phyloP scores from a whole-genome alignment of 92 coral and sea anemone genomes.

The Parazoanthus darwini region DNA sequence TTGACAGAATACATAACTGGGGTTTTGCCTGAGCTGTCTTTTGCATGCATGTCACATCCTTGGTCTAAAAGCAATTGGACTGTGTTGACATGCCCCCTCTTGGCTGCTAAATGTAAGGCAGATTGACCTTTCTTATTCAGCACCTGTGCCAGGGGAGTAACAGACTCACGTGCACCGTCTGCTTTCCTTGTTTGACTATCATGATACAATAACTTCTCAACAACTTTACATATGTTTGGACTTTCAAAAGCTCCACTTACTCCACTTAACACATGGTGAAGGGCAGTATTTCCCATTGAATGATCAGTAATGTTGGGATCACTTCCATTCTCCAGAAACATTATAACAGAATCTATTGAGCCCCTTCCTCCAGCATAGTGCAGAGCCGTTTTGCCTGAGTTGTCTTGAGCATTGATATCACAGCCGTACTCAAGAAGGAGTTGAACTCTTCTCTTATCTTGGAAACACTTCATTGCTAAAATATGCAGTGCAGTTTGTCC shows the following conservation, averaged over 20 bases:
- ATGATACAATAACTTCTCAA: not conserved
- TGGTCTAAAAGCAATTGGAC: conserved; percentile 2
- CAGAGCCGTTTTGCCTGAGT: not conserved
- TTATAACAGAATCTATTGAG: not conserved
- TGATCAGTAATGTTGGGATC: not conserved
- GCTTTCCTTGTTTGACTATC: not conserved
- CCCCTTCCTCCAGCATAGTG: conserved; percentile 5
- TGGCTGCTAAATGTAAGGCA: conserved; percentile 28
- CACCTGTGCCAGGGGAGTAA: not conserved
- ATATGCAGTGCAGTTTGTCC: conserved; percentile 9
- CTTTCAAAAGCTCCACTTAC: not conserved
- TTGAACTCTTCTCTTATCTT: not conserved
- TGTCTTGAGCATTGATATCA: conserved; percentile 8
- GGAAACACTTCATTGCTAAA: not conserved
- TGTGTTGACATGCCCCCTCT: conserved; percentile 10
- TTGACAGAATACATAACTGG: conserved; percentile 31
- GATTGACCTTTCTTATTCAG: not conserved
- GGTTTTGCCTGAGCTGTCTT: conserved; percentile 33
- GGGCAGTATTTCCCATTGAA: not conserved
- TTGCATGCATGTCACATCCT: conserved; percentile 41
- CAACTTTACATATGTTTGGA: not conserved
- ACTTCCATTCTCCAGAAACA: not conserved
- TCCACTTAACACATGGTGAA: not conserved
- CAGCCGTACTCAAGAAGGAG: not conserved
- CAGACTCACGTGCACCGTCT: not conserved